Percentiles rank a stretch among this genome's conserved stretches.
Evolutionary conservation across 1,140 invertebrate genomes (phyloP).

Genomic region (Musca domestica): DNA sequence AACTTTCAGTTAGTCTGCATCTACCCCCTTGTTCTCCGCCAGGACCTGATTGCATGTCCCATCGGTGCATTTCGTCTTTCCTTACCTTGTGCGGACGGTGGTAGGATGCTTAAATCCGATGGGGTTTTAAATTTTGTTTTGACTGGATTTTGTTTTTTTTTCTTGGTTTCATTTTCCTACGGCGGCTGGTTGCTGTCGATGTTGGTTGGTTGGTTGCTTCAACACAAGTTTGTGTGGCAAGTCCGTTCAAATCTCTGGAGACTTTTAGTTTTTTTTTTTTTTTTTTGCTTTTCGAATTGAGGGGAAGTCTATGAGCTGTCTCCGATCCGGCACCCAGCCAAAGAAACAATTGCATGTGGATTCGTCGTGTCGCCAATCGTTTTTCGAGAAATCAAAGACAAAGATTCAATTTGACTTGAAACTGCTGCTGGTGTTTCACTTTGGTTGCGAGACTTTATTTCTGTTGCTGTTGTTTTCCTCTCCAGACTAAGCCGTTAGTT

Average conservation of each 20-base stretch:
- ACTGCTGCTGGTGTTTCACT: constrained; percentile 15
- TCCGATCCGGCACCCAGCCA: constrained; percentile 31
- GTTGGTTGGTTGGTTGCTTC: background rate
- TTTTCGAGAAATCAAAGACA: constrained; percentile 21
- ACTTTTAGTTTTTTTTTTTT: background rate
- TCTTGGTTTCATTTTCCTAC: too few species aligned
- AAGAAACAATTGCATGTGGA: constrained; percentile 13
- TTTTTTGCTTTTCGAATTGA: too few species aligned
- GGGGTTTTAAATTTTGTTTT: too few species aligned
- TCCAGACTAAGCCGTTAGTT: constrained; percentile 7
- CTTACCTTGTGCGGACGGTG: too few species aligned
- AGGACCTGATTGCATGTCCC: too few species aligned
- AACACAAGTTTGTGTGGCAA: background rate
- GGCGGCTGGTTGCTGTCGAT: background rate
- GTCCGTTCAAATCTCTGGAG: constrained; percentile 11
- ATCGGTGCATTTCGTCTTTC: too few species aligned
- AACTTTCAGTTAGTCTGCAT: too few species aligned
- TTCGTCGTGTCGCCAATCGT: constrained; percentile 27
- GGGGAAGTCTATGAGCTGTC: constrained; percentile 32
- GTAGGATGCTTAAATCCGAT: too few species aligned
- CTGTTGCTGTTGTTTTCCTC: background rate
- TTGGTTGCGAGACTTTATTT: background rate
- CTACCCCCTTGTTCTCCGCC: too few species aligned
- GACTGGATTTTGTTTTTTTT: too few species aligned
- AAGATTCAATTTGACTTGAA: constrained; percentile 20